phyloP scores from a whole-genome alignment of 2,888 invertebrate genomes.

The Oligia strigilis region DNA sequence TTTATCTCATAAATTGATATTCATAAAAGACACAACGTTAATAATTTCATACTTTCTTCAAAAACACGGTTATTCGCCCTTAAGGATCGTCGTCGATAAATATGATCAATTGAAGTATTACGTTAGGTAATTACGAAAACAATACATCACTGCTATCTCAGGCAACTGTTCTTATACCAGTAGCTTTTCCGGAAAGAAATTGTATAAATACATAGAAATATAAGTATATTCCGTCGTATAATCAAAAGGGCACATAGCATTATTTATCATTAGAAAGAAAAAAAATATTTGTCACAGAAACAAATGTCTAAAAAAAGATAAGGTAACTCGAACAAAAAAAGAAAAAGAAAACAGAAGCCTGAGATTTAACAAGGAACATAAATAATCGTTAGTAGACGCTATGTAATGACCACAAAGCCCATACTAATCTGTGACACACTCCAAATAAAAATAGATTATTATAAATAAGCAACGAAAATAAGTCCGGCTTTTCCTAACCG shows the following conservation, averaged over 20 bases:
- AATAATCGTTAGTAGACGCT: neutral
- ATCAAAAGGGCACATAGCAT: neutral
- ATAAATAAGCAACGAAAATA: constrained; percentile 9
- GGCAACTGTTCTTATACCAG: neutral
- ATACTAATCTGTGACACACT: constrained; percentile 8
- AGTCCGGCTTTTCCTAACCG: constrained; percentile 8
- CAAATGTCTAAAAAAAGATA: neutral
- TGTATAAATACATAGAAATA: constrained; percentile 18
- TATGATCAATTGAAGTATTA: constrained; percentile 42
- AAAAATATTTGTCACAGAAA: neutral
- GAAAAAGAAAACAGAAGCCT: neutral
- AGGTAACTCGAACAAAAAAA: neutral
- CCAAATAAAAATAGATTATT: constrained; percentile 4
- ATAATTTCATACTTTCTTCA: neutral
- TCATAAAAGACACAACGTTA: constrained; percentile 18
- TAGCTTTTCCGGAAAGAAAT: constrained; percentile 5
- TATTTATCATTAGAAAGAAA: constrained; percentile 4
- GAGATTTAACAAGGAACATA: neutral
- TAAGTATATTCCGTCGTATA: neutral
- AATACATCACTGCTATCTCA: constrained; percentile 47
- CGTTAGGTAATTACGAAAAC: constrained; percentile 27
- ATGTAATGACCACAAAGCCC: neutral
- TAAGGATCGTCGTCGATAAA: neutral
- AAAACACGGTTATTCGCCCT: constrained; percentile 14
- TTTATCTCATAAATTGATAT: constrained; percentile 23